Base-by-base conservation (phyloP, 2,888 invertebrate genomes). In the Atherix ibis region DNA sequence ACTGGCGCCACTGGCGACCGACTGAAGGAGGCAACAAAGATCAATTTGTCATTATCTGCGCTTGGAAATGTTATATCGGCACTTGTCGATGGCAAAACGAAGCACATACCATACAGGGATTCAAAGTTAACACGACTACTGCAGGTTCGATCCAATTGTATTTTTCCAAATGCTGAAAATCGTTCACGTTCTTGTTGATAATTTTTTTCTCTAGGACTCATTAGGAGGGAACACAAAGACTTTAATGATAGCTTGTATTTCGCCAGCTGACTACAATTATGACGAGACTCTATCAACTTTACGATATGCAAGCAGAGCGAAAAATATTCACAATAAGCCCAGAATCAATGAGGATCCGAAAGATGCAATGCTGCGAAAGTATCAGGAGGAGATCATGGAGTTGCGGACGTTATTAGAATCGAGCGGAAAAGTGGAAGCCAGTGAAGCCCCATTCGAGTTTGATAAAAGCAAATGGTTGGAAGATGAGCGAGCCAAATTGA, bases 41-140 rank as follows among this genome's bases (percentile, higher is more conserved):
- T 88, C 38, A 89, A 89, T 63, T 58, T 89, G 32, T 85, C 84
- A 1, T 61, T 89, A 18, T 85, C 85, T 9, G 88, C 88, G 1
- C 62, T 89, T 31, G 88, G 84, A 3, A 89, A 89, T 54, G 88
- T 89, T 0, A 89, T 89, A 42, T 85, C 85, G 2, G 85, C 87
- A 0, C 57, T 88, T 34, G 87, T 78, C 29, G 87, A 78, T 62
- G 83, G 73, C 39, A 85, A 73, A 63, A 76, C 80, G 25, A 82
- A 76, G 50, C 79, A 83, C 52, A 71, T 80, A 27, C 83, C 82
- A 0, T 84, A 79, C 58, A 65, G 88, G 44, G 88, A 89, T 55
- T 85, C 87, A 13, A 89, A 88, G 54, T 63, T 89, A 2, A 87
- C 85, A 0, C 60, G 85, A 41, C 58, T 87, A 4, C 56, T 84